Base-by-base conservation (phyloP, 2,113 vertebrate species). In the Proteles cristata region DNA sequence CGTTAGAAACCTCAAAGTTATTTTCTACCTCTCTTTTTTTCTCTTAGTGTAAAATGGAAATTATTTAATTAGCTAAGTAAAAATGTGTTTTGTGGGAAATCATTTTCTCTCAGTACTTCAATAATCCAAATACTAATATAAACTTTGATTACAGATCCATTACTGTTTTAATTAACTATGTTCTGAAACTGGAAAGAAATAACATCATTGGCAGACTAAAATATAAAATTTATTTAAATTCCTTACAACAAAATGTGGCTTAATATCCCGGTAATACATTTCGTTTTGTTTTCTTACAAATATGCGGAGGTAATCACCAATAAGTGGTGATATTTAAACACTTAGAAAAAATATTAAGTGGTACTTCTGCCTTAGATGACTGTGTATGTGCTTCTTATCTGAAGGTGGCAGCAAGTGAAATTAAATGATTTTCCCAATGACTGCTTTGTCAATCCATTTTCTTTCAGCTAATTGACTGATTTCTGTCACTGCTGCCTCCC, bases 161-260 rank as follows among this genome's bases (percentile, higher is more conserved):
- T 96, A 95, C 39, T 81, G 39, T 96, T 97, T 96, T 93, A 91
- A 97, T 97, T 97, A 95, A 92, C 96, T 95, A 79, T 93, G 89
- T 86, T 97, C 85, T 88, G 87, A 97, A 96, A 93, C 77, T 79
- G 74, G 91, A 91, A 35, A 94, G 55, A 95, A 98, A 96, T 87
- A 97, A 91, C 21, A 53, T 94, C 97, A 97, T 94, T 97, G 97
- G 83, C 66, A 95, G 82, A 84, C 66, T 86, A 76, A 97, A 96
- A 82, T 93, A 91, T 68, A 53, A 97, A 89, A 96, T 90, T 93
- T 95, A 88, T 96, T 97, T 90, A 91, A 97, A 95, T 93, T 43
- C n/a, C 68, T 90, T 83, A 66, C 73, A 92, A 94, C 48, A 87
- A 84, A 96, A 90, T 92, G 39, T 86, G 79, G 35, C 43, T 95